Base-by-base conservation (phyloP, 2,888 invertebrate species). In the Koerneria pararmatus region DNA sequence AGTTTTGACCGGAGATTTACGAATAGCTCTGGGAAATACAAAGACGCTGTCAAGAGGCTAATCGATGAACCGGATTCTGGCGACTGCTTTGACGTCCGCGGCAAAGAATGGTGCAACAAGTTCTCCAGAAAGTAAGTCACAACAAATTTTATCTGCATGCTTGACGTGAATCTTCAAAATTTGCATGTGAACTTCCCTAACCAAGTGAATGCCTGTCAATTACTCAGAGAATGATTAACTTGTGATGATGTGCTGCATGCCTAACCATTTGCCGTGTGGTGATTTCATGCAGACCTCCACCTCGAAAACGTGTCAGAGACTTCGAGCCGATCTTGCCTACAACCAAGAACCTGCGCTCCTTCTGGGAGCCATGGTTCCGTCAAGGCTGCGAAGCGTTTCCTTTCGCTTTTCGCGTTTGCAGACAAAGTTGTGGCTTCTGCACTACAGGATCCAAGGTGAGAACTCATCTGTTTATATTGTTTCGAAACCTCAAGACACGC, bases 331-430 rank as follows among this genome's bases (percentile, higher is more conserved):
- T n/a, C n/a, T n/a, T n/a, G n/a, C n/a, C n/a, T n/a, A n/a, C n/a
- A n/a, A n/a, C n/a, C n/a, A n/a, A n/a, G n/a, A n/a, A n/a, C 8
- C 31, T 5, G 11, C 57, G 32, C 6, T 57, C 57, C 1, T 48
- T 64, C 49, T 64, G 64, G 64, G 64, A 64, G 19, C 64, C 64
- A 15, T 64, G 64, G 64, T 56, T 41, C 32, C 32, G 64, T 46
- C 54, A 63, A 24, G 72, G 76, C 31, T 80, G 80, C 60, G 71
- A 72, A 3, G 74, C 75, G 1, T 76, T 78, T 56, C 79, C 80
- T 0, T 76, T 79, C 57, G 79, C 80, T 1, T 80, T 80, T 64
- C 68, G 79, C n/a, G 76, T 78, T 32, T 80, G 80, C 46, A 69
- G 78, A 19, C 71, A 69, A 41, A 73, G 77, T 11, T 80, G 80